Conservation (phyloP, 2,113 vertebrate genomes). For the Globicephala melas region DNA sequence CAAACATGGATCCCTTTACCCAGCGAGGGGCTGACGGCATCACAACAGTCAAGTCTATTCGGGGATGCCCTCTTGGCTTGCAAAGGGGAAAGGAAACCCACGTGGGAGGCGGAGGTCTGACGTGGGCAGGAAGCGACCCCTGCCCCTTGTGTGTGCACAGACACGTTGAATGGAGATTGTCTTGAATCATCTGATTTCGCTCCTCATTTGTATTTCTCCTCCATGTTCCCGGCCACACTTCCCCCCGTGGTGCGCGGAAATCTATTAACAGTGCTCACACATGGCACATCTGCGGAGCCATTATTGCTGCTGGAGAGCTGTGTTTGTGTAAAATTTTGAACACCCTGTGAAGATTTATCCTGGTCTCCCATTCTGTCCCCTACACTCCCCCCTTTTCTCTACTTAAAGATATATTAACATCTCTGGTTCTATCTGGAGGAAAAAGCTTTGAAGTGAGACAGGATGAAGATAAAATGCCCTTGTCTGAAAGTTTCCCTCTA, state of each 20-base stretch:
- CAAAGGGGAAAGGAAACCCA: background rate
- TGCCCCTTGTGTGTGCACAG: background rate
- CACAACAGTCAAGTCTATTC: background rate
- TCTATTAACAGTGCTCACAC: conserved; percentile 31
- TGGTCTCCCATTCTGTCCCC: background rate
- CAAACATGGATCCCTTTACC: background rate
- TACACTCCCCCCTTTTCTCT: background rate
- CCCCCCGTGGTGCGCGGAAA: background rate
- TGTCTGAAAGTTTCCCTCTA: background rate
- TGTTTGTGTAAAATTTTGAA: conserved; percentile 68
- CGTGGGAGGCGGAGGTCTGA: background rate
- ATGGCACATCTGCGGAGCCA: conserved; percentile 8
- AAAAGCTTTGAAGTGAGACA: conserved; percentile 55
- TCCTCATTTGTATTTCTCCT: conserved; percentile 61
- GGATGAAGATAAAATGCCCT: conserved; percentile 3
- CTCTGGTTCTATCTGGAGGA: conserved; percentile 35
- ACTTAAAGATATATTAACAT: conserved; percentile 56
- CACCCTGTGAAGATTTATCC: conserved; percentile 55
- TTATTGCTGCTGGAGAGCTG: conserved; percentile 33
- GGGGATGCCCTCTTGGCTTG: background rate
- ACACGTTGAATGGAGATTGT: background rate
- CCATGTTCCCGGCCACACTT: background rate
- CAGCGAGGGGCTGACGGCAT: background rate
- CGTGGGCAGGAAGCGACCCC: accelerated
- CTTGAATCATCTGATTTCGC: background rate